These are phyloP conservation scores for Solea senegalensis DNA, from an alignment of 2,113 vertebrate genomes.

Conservation along the genomic window DNA sequence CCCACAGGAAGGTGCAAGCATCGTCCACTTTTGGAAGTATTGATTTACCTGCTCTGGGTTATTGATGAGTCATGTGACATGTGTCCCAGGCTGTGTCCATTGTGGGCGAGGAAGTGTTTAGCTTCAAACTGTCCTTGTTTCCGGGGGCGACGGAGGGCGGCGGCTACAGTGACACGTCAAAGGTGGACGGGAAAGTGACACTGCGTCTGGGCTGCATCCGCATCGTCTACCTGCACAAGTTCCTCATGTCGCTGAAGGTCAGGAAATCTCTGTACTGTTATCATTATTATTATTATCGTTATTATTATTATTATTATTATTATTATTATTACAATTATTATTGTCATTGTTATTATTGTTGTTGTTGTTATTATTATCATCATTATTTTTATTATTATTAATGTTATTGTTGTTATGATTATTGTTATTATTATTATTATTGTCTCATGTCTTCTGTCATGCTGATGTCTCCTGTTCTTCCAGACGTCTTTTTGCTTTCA, in stretches of 20 bases:
- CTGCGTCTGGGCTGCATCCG: conserved; percentile 93
- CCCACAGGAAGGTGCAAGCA: conserved; percentile 89
- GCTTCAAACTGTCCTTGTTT: conserved; percentile 88
- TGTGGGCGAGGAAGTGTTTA: conserved; percentile 95
- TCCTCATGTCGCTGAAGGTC: conserved; percentile 91
- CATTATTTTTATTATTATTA: no score
- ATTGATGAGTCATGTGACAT: not conserved
- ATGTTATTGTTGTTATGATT: conserved; percentile 6
- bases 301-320: not conserved
- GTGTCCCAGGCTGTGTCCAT: conserved; percentile 91
- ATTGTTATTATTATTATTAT: no score
- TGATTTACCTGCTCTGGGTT: not conserved
- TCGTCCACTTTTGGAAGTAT: not conserved
- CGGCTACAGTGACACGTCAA: conserved; percentile 87
- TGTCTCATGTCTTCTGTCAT: conserved; percentile 48
- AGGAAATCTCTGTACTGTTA: conserved; percentile 39
- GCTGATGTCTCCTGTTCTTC: conserved; percentile 72
- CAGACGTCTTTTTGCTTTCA: conserved; percentile 83
- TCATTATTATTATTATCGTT: not conserved
- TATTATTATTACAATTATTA: not conserved
- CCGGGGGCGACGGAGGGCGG: conserved; percentile 88
- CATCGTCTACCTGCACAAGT: conserved; percentile 94
- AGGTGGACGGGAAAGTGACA: conserved; percentile 89
- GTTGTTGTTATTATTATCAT: no score
- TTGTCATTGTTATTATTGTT: no score